Base-by-base conservation (phyloP, 2,888 invertebrate genomes). In the Leucozona laternaria region DNA sequence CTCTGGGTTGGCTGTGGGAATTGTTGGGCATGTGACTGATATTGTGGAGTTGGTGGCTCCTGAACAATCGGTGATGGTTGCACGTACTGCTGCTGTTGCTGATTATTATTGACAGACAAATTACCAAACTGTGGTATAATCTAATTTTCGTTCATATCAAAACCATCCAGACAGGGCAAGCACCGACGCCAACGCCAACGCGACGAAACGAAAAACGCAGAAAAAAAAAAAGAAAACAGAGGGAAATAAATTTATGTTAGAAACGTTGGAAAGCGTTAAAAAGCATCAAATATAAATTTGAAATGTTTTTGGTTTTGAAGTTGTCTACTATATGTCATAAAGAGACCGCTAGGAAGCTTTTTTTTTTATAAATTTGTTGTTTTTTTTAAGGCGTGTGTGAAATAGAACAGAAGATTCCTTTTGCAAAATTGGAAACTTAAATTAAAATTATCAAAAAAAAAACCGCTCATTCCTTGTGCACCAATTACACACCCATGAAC, bases 41-140 rank as follows among this genome's bases (percentile, higher is more conserved):
- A 89, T 64, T 89, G 90, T 43, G 93, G 92, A 75, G 92, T 92
- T 17, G 90, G 88, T 43, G 92, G 92, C 88, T 92, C 92, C 88
- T 91, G 92, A 78, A 92, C 90, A 76, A 92, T 91, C 62, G 93
- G 93, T 82, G 92, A 90, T 60, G 90, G 88, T 82, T 90, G 91
- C 88, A 90, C 90, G 88, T 90, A 91, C 79, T 90, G 89, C 81
- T 90, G 88, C 55, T 89, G 88, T 72, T 89, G 89, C 84, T 90
- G 89, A 88, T 90, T 91, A 88, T 90, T 90, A 88, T 90, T 91
- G 77, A 91, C 89, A 79, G 90, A 89, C 88, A 91, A 80, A 89
- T 90, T 90, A 81, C 90, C 90, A 88, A 91, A 91, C 88, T 91
- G 90, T 84, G 90, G 88, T 88, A 91, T 89, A 85, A 91, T 89